Evolutionary conservation across 2,797 vertebrate genomes (phyloP).

Genomic region (Luscinia luscinia): DNA sequence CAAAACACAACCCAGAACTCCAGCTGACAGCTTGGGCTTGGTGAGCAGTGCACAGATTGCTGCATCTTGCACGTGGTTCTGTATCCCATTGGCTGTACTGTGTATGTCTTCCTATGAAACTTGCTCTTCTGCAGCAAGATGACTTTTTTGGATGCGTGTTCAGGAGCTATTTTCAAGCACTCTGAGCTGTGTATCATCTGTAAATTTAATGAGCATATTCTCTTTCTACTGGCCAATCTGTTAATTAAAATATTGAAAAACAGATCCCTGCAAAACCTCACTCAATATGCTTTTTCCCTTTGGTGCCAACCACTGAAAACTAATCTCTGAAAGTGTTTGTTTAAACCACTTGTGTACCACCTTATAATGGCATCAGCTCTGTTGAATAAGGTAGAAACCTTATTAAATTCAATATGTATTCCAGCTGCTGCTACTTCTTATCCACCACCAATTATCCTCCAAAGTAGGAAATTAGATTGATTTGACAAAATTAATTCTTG

Average conservation of each 20-base stretch:
- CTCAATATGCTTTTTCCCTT: constrained; percentile 19
- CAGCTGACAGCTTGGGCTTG: background rate
- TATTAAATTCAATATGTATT: constrained; percentile 22
- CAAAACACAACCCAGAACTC: background rate
- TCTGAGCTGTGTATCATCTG: background rate
- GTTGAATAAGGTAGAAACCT: background rate
- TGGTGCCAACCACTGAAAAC: background rate
- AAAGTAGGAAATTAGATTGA: constrained; percentile 26
- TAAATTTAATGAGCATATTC: background rate
- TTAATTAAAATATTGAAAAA: constrained; percentile 46
- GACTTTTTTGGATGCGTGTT: background rate
- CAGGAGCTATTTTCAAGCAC: background rate
- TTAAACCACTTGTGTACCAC: background rate
- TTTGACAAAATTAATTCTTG: constrained; percentile 34
- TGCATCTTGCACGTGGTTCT: rapidly evolving
- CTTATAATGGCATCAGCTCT: background rate
- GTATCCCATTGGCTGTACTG: background rate
- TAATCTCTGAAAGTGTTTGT: constrained; percentile 12
- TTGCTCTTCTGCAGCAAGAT: background rate
- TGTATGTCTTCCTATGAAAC: background rate
- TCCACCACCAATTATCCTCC: constrained; percentile 11
- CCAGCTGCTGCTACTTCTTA: constrained; percentile 21
- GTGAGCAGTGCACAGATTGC: background rate
- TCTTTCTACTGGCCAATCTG: background rate
- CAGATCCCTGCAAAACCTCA: background rate